Evolutionary conservation across 2,888 invertebrate genomes (phyloP).

Genomic region (Macropis europaea): DNA sequence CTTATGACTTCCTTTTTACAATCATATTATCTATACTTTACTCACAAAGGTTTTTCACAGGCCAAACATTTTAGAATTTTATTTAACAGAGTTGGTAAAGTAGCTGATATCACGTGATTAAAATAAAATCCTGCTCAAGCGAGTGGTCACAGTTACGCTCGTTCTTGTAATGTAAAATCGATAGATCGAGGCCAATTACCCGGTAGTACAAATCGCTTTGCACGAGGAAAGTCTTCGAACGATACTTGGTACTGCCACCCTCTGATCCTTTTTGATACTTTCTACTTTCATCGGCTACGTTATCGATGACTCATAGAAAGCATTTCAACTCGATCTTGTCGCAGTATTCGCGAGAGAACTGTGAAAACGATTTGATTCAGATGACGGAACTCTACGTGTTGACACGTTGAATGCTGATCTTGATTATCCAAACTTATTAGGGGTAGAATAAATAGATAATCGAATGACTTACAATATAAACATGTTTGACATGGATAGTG

Average conservation of each 20-base stretch:
- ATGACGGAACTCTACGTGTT: no score
- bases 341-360: not conserved
- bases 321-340: conserved; percentile 19
- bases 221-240: conserved; percentile 32
- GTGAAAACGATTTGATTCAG: not conserved
- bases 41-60: no score
- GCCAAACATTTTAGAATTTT: no score
- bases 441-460: no score
- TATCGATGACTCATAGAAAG: conserved; percentile 33
- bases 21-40: no score
- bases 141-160: not conserved
- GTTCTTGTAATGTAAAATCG: conserved; percentile 15
- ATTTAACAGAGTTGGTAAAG: no score
- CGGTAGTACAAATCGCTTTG: conserved; percentile 25
- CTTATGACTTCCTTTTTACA: no score
- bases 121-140: no score
- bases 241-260: conserved; percentile 29
- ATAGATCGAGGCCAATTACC: conserved; percentile 43
- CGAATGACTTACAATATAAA: no score
- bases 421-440: not conserved
- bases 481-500: no score
- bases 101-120: no score
- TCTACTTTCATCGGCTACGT: conserved; percentile 48
- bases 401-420: no score
- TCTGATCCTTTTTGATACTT: conserved; percentile 36